phyloP scores from a whole-genome alignment of 2,113 vertebrate species.

The Pleuronectes platessa region DNA sequence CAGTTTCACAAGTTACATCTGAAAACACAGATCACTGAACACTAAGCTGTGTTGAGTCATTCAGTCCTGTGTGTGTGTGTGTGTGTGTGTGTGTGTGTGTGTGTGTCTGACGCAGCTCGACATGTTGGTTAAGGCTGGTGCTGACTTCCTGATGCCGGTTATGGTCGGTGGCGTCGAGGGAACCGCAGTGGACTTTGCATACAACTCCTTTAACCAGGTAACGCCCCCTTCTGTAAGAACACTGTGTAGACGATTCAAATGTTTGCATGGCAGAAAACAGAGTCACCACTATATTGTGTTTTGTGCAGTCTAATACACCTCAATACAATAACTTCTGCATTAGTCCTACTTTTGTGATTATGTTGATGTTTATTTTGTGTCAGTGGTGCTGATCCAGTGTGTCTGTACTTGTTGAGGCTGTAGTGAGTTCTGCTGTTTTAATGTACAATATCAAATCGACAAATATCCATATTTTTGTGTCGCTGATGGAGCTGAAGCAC shows the following conservation, averaged over 20 bases:
- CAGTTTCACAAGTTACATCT: too few relatives aligned
- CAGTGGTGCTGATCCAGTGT: too few relatives aligned
- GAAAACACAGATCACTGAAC: too few relatives aligned
- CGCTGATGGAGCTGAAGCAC: too few relatives aligned
- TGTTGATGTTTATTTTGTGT: too few relatives aligned
- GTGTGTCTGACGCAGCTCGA: constrained; percentile 76
- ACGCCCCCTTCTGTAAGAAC: background rate
- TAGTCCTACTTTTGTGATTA: too few relatives aligned
- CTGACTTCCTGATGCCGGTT: constrained; percentile 85
- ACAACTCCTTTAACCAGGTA: constrained; percentile 86
- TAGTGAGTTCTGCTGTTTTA: too few relatives aligned
- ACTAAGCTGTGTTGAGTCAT: too few relatives aligned
- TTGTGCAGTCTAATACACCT: background rate
- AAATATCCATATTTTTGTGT: too few relatives aligned
- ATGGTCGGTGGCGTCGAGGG: constrained; percentile 76
- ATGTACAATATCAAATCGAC: too few relatives aligned
- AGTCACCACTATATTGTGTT: background rate
- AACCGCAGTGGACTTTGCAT: constrained; percentile 86
- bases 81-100: background rate
- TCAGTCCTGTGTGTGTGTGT: background rate
- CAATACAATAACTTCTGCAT: background rate
- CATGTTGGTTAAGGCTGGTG: constrained; percentile 79
- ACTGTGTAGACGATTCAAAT: background rate
- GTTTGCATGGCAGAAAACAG: background rate
- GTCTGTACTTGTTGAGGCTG: too few relatives aligned